phyloP scores from a whole-genome alignment of 2,797 vertebrate genomes.

The Gorsachius magnificus region DNA sequence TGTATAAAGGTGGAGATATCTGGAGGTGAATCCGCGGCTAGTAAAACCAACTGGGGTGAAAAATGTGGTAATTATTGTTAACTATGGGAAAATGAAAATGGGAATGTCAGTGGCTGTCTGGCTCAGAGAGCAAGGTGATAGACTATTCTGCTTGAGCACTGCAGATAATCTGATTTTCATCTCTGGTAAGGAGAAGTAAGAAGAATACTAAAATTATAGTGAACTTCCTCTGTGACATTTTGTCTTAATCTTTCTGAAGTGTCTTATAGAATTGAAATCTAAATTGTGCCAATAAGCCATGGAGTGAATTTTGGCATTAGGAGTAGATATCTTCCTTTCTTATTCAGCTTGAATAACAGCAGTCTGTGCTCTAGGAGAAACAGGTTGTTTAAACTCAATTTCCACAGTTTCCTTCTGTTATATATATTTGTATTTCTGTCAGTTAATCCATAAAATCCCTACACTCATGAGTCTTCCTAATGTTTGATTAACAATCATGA shows the following conservation, averaged over 20 bases:
- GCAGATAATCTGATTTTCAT: neutral
- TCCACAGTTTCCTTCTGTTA: neutral
- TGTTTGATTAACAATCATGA: neutral
- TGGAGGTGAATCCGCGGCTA: neutral
- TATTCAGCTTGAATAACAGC: neutral
- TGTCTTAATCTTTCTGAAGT: neutral
- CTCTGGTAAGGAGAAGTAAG: neutral
- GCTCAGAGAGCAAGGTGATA: neutral
- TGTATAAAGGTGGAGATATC: neutral
- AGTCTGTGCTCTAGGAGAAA: neutral
- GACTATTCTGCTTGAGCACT: neutral
- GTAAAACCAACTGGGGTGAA: neutral
- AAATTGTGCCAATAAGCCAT: neutral
- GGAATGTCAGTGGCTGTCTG: neutral
- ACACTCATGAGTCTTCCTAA: neutral
- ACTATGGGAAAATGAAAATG: neutral
- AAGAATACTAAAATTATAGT: neutral
- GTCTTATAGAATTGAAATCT: neutral
- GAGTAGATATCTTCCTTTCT: neutral
- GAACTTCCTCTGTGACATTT: neutral
- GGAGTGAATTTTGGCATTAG: neutral
- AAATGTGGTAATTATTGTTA: neutral
- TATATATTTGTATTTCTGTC: neutral
- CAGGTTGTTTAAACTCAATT: neutral
- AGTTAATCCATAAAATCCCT: neutral